Base-by-base conservation (phyloP, 2,797 vertebrate genomes). In the Vireo griseus region DNA sequence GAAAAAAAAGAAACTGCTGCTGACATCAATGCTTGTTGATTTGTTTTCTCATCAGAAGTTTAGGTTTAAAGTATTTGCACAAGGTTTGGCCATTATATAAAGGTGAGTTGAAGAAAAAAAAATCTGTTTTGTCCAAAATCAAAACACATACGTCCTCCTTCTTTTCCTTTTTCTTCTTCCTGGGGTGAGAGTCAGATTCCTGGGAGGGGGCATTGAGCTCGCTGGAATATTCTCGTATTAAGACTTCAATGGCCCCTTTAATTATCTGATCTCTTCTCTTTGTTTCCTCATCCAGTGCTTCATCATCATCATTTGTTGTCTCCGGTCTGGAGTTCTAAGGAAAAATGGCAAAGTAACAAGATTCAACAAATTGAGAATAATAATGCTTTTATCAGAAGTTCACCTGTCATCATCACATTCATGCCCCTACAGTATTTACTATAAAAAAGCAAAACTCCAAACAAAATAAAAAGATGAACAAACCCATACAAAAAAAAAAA, bases 151-250 rank as follows among this genome's bases (percentile, higher is more conserved):
- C 98, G 98, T 99, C 99, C 97, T 99, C 99, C 97, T 99, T 99
- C 98, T 99, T 99, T 97, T 99, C 99, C 95, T 99, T 99, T 97
- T 98, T 99, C 96, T 99, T 99, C 98, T 99, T 99, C 96, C 99
- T 98, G 51, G 99, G 98, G 72, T 99, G 99, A 83, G 99, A 98
- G 89, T 99, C 99, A 58, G 99, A 99, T 68, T 99, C 99, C 97
- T 98, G 98, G 52, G 99, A 99, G 10, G 99, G 98, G 54, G 99
- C 99, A 91, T 99, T 99, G 95, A 99, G 99, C 95, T 99, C 99
- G 9, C 98, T 99, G 84, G 99, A 99, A 95, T 99, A 99, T 97
- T 99, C 99, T 78, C 98, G 98, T 97, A 99, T 99, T 97, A 99
- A 96, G 79, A 99, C 99, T 89, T 99, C 99, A 91, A 99, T 99